Evolutionary conservation across 2,888 invertebrate genomes (phyloP), one percentile per base, ranked within the genome.

Genomic region (Lasioglossum malachurum): DNA sequence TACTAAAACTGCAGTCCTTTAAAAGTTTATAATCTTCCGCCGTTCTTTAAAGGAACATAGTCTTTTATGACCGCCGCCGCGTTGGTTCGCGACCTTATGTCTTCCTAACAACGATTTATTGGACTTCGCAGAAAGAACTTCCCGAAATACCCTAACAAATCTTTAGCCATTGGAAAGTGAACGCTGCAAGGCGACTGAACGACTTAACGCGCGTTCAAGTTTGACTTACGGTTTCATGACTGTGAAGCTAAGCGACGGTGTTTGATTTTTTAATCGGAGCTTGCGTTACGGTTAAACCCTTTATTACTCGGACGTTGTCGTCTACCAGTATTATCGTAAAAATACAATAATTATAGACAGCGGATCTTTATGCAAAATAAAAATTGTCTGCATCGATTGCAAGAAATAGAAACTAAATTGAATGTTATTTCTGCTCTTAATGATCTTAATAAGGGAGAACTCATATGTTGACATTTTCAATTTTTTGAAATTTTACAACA

Each of bases 91-190:
- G n/a, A 41, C 19, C 53, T 44, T 80, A 57, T 57, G 44, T 74
- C 53, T 27, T 71, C 16, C n/a, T 75, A 80, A 75, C 35, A 71
- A 74, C 64, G 74, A 81, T 80, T 81, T 83, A 74, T n/a, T 19
- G 16, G 35, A 67, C 53, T 27, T 35, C 8, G 31, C n/a, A n/a
- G 31, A 27, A 49, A 16, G 14, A 53, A 74, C 53, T 80, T 80
- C 53, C 31, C 41, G 5, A 69, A 53, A 64, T 64, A 53, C 12
- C 38, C 38, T 8, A 31, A 53, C 64, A 27, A 74, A 69, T 80
- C 74, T 80, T 31, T 4, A 27, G 35, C 38, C 69, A 67, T 35
- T 35, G 19, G 35, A 67, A 67, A 67, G 67, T 67, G 67, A 35
- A 67, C 3, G 35, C 35, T 10, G 67, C 10, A 31, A 19, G 23